Evolutionary conservation across 2,888 invertebrate genomes (phyloP).

Genomic region (Spicauda simplicius): DNA sequence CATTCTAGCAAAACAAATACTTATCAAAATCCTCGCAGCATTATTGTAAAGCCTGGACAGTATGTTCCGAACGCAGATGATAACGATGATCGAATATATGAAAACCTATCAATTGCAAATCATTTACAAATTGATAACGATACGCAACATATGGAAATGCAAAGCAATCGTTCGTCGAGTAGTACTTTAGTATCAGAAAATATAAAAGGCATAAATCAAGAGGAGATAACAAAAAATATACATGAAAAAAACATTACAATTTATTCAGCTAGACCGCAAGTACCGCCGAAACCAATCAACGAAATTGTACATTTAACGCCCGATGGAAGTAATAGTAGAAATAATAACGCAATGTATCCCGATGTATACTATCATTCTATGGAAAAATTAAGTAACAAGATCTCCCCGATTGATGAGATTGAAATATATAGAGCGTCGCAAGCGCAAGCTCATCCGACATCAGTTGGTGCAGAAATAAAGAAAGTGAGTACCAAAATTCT

Average conservation of each 20-base stretch:
- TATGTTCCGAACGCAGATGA: slow-evolving; percentile 45
- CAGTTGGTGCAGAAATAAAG: slow-evolving; percentile 79
- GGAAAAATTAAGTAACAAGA: slow-evolving; percentile 67
- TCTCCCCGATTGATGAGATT: slow-evolving; percentile 63
- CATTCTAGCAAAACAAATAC: slow-evolving; percentile 56
- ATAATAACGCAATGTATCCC: slow-evolving; percentile 54
- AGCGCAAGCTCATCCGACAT: slow-evolving; percentile 60
- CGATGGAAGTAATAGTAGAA: slow-evolving; percentile 39
- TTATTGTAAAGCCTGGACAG: slow-evolving; percentile 55
- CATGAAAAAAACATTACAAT: slow-evolving; percentile 47
- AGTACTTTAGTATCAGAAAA: slow-evolving; percentile 75
- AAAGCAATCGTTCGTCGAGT: slow-evolving; percentile 69
- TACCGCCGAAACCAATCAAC: slow-evolving; percentile 58
- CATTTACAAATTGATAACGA: slow-evolving; percentile 51
- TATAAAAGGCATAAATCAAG: slow-evolving; percentile 47
- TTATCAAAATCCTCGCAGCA: slow-evolving; percentile 65
- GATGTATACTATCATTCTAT: slow-evolving; percentile 77
- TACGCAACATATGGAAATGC: slow-evolving; percentile 51
- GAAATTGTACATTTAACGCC: slow-evolving; percentile 50
- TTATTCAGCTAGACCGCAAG: slow-evolving; percentile 57
- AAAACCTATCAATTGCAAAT: slow-evolving; percentile 63
- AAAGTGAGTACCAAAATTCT: slow-evolving; percentile 75
- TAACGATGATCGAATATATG: slow-evolving; percentile 69
- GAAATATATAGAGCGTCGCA: slow-evolving; percentile 68
- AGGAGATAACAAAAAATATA: slow-evolving; percentile 37